Base-by-base conservation (phyloP, 2,113 vertebrate genomes). In the Callipepla californica region DNA sequence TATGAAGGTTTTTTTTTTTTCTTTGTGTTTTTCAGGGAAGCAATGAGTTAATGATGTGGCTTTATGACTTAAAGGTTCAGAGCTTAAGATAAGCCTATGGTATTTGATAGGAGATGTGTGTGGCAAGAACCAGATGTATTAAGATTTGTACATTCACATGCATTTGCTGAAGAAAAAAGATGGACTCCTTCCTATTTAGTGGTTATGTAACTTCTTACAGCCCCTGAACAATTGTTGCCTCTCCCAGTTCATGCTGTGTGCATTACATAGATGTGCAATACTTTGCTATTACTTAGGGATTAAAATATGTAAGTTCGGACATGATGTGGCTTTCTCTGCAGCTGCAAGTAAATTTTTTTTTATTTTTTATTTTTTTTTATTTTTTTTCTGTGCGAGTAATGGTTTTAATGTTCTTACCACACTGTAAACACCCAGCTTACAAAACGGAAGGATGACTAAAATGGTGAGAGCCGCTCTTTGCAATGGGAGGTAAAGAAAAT, bases 401-500 rank as follows among this genome's bases (percentile, higher is more conserved):
- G 94, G 78, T 89, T 95, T 93, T 83, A 91, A 90, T 92, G 53
- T 87, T 80, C 80, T 95, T 66, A 84, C 78, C 91, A 67, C 87
- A 45, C 50, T 81, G 92, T 89, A 96, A 96, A 96, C 91, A 96
- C 58, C 50, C 81, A 93, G 63, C 55, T 94, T 95, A 89, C 95
- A 91, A 94, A 95, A 95, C 85, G 82, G 78, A 84, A 57, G 63
- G 69, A 70, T 95, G 95, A 89, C 85, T 93, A 84, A 92, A 95
- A 80, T 13, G 26, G 59, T 94, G 95, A 95, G 89, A 94, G 42
- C 67, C 93, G 59, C 62, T 55, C 75, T 89, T 89, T 80, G 83
- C 80, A 95, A 66, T 69, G 77, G 72, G 62, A 75, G 74, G 53
- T 32, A 42, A 68, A 72, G 80, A 57, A 36, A 79, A 85, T 14